Evolutionary conservation across 2,888 invertebrate species (phyloP), one percentile per base, ranked within the genome.

Genomic region (Scaptomyza caliginosa): DNA sequence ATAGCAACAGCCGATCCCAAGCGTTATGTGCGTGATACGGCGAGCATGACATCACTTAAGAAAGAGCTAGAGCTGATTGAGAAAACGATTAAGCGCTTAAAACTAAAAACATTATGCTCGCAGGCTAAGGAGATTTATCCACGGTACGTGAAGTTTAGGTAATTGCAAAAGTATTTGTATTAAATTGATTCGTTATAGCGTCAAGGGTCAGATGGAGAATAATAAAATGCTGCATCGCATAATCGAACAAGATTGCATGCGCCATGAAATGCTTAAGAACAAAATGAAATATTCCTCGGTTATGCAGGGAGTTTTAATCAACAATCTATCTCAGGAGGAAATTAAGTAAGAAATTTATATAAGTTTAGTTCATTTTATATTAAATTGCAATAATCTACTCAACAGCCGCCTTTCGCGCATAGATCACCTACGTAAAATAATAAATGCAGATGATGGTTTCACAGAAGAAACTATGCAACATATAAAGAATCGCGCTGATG

Each of bases 21-120:
- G 32, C 90, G 88, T 11, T 91, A 91, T 68, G 83, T 88, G 3
- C 88, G 91, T 1, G 89, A 90, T 58, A 91, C 91, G 0, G 56
- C 67, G 5, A 90, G 89, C 58, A 91, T 91, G 91, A 28, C 73
- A 7, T 60, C 77, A 4, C 75, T 91, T 2, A 88, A 88, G 32
- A 46, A 58, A 21, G 74, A 90, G 40, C 59, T 90, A 10, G 84
- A 81, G 24, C 59, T 74, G 0, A 73, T 91, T 36, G 91, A 90
- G 54, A 59, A 62, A 13, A 83, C 81, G 0, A 90, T 91, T 24
- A 90, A 90, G 58, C 76, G 84, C 50, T 79, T 91, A 1, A 91
- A 90, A 63, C 84, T 86, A 55, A 82, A 86, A 0, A 90, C 89
- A 6, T 67, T 90, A 6, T 90, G 89, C 51, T 89, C 89, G 6